Evolutionary conservation across 2,888 invertebrate species (phyloP), one percentile per base, ranked within the genome.

Genomic region (Therioaphis trifolii): DNA sequence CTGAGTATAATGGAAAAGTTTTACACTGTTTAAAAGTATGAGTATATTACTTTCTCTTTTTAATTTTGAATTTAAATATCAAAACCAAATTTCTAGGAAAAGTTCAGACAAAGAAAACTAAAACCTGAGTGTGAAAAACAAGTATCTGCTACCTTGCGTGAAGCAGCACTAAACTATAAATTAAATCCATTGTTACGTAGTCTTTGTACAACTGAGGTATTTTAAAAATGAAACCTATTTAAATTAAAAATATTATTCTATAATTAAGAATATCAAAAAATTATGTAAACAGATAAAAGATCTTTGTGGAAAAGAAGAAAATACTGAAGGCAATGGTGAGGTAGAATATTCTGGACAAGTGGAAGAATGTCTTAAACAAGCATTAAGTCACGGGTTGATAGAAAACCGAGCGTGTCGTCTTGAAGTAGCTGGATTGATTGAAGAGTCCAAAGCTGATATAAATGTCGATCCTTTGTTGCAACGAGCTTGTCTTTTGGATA

Each of bases 381-480:
- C 94, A 18, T 92, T 95, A 84, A 90, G 95, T 84, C 92, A 92
- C 86, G 93, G 93, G 86, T 91, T 92, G 88, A 93, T 95, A 78
- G 92, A 92, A 85, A 93, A 93, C 49, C 91, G 92, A 12, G 93
- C 93, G 86, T 97, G 97, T 88, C 92, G 93, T 68, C 90, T 93
- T 85, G 96, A 97, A 90, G 93, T 99, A 27, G 96, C 96, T 0
- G 93, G 94, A 87, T 91, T 97, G 85, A 95, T 98, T 86, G 95
- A 96, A 87, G 95, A 96, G 88, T 93, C 94, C 0, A 93, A 95
- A 88, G 95, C 96, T 0, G 99, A 99, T 89, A 96, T 99, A 85
- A 95, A 98, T 86, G 95, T 96, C 1, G 99, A 99, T 90, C 98
- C 98, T 0, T 89, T 96, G 72, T 90, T 99, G 84, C 95, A 97